Evolutionary conservation across 2,888 invertebrate species (phyloP), one percentile per base, ranked within the genome.

Genomic region (Oithona nana): DNA sequence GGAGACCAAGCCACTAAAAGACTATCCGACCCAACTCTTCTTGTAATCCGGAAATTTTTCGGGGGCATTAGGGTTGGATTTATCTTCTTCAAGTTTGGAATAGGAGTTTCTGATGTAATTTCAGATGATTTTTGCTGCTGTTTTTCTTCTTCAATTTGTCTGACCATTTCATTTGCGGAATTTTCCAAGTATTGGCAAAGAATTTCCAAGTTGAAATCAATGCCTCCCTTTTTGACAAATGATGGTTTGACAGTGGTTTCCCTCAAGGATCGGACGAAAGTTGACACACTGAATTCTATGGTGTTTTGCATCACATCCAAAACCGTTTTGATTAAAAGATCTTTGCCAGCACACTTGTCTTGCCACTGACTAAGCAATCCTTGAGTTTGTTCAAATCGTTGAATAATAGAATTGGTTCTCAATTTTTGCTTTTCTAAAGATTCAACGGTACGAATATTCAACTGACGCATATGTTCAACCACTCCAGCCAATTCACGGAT

Each of bases 161-260:
- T 39, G 8, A 39, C 39, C 39, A 39, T 6, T 11, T 6, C 39
- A 39, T 39, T 39, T 6, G 39, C 39, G 28, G 28, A 57, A 28
- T 11, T 28, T 49, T 49, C 59, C 6, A 59, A 24, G 49, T 49
- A 59, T 28, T 50, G 59, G 49, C 59, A 59, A 39, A 59, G 49
- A 13, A 26, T 28, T n/a, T 59, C 59, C 49, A 59, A 30, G 29
- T 48, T 59, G 28, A 59, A 59, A 29, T 59, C 59, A 11, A 50
- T 48, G 16, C 59, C 59, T n/a, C 28, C 28, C 16, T 39, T 39
- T 3, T 26, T 20, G 24, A 54, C 54, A 28, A 28, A 59, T 11
- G 59, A 59, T n/a, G 59, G 59, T 26, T 59, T 59, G 22, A 59
- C 24, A 50, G 59, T 59, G 22, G 50, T 50, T 59, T 59, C 59